These are phyloP conservation scores for Melieria omissa DNA, from an alignment of 2,888 invertebrate genomes.

Conservation along the genomic window DNA sequence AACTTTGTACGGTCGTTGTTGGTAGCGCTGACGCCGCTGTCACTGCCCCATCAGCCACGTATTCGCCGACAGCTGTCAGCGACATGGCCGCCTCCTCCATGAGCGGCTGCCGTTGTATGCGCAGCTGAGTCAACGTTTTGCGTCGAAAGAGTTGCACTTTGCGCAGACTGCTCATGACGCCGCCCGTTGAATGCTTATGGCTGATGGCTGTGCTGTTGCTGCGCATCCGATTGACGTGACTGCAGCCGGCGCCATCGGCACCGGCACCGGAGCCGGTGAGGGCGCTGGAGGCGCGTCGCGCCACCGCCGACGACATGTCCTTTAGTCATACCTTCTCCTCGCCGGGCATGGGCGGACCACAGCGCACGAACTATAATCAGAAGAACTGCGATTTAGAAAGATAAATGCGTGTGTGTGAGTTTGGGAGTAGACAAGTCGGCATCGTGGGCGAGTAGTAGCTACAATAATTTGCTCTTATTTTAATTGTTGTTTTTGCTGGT, in stretches of 20 bases:
- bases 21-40: slow-evolving; percentile 30
- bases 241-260: slow-evolving; percentile 41
- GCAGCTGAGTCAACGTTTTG: slow-evolving; percentile 59
- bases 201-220: slow-evolving; percentile 48
- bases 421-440: too few species aligned
- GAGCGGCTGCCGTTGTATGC: slow-evolving; percentile 63
- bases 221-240: slow-evolving; percentile 39
- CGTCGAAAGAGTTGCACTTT: slow-evolving; percentile 60
- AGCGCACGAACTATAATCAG: slow-evolving; percentile 81
- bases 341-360: slow-evolving; percentile 75
- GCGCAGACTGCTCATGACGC: slow-evolving; percentile 53
- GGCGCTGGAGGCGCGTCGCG: slow-evolving; percentile 61
- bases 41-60: slow-evolving; percentile 1
- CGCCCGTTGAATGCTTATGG: slow-evolving; percentile 24
- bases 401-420: slow-evolving; percentile 40
- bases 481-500: too few species aligned
- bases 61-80: slow-evolving; percentile 4
- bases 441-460: too few species aligned
- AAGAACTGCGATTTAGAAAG: slow-evolving; percentile 64
- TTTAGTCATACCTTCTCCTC: slow-evolving; percentile 88
- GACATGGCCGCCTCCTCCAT: slow-evolving; percentile 50
- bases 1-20: slow-evolving; percentile 40
- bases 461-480: too few species aligned
- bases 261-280: slow-evolving; percentile 42
- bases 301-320: slow-evolving; percentile 58